phyloP scores from a whole-genome alignment of 1,140 invertebrate genomes.

The Drosophila melanica region DNA sequence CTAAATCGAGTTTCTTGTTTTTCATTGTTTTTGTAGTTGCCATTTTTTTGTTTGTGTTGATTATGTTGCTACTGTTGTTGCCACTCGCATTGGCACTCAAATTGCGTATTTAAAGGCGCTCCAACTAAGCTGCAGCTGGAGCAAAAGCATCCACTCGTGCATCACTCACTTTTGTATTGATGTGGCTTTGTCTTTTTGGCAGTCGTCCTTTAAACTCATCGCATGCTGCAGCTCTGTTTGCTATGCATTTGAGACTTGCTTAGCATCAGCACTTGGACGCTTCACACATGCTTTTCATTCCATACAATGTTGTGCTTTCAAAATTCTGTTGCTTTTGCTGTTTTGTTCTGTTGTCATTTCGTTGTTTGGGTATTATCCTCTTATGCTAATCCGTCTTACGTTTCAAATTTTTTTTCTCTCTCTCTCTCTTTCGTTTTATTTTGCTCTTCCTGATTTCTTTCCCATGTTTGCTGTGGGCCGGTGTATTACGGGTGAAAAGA shows the following conservation, averaged over 20 bases:
- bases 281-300: constrained; percentile 52
- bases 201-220: constrained; percentile 3
- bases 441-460: constrained; percentile 30
- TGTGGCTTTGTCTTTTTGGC: constrained; percentile 15
- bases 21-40: background rate
- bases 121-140: background rate
- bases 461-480: constrained; percentile 14
- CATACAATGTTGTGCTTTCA: constrained; percentile 19
- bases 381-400: constrained; percentile 81
- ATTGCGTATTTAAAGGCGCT: constrained; percentile 13
- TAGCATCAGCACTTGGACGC: constrained; percentile 63
- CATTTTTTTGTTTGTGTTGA: constrained; percentile 12
- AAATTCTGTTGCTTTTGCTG: constrained; percentile 37
- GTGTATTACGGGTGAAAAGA: constrained; percentile 49
- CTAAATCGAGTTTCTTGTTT: constrained; percentile 6
- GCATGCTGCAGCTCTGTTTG: constrained; percentile 34
- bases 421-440: constrained; percentile 8
- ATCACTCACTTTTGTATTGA: constrained; percentile 23
- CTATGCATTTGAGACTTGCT: constrained; percentile 41
- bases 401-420: constrained; percentile 66
- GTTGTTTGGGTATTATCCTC: constrained; percentile 68
- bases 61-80: constrained; percentile 4
- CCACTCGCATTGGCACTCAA: constrained; percentile 16
- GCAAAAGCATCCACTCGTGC: constrained; percentile 1
- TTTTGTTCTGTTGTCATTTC: constrained; percentile 34